Evolutionary conservation across 2,888 invertebrate species (phyloP).

Genomic region (Uropetala carovei): DNA sequence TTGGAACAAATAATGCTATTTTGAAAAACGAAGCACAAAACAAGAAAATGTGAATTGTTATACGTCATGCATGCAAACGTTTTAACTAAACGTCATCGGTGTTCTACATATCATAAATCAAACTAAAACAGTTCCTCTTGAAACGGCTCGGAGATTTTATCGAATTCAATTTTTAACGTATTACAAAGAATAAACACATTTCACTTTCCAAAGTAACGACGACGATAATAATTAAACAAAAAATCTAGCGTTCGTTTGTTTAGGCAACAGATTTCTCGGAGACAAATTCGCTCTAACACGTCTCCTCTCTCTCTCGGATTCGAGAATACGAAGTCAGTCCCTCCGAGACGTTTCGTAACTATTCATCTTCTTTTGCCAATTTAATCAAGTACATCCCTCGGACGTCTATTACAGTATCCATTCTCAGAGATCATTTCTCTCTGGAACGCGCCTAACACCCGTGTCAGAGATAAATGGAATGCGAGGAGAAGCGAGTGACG

Average conservation of each 20-base stretch:
- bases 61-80: too few relatives aligned
- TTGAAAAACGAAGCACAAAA: too few relatives aligned
- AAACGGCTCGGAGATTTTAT: too few relatives aligned
- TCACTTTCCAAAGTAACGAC: too few relatives aligned
- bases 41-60: too few relatives aligned
- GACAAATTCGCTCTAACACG: not conserved
- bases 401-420: conserved; percentile 7
- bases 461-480: not conserved
- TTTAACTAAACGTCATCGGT: too few relatives aligned
- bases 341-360: not conserved
- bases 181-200: too few relatives aligned
- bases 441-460: not conserved
- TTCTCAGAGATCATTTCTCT: not conserved
- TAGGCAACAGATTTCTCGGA: not conserved
- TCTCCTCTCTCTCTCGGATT: not conserved
- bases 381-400: not conserved
- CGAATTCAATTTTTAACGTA: too few relatives aligned
- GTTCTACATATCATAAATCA: too few relatives aligned
- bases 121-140: too few relatives aligned
- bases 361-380: not conserved
- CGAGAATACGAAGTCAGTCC: not conserved
- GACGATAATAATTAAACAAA: not conserved
- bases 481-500: not conserved
- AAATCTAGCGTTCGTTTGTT: not conserved
- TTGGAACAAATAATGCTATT: too few relatives aligned